A percentile compares a stretch with the other conserved stretches of the same genome.
These are phyloP conservation scores for Melolontha melolontha DNA, from an alignment of 2,888 invertebrate species.

Conservation along the genomic window DNA sequence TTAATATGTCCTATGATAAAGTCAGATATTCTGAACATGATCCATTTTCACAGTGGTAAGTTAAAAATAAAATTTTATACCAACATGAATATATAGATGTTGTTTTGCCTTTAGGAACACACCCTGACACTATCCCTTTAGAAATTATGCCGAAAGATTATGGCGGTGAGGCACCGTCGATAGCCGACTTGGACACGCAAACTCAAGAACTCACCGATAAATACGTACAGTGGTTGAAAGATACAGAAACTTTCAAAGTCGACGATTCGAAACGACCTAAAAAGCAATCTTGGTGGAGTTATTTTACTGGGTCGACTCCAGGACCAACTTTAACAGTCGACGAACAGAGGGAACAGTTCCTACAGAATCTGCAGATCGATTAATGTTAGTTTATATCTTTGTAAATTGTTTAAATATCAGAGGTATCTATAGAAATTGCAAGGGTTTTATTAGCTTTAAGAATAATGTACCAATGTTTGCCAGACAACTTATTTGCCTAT, in stretches of 20 bases:
- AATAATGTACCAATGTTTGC: too few relatives aligned
- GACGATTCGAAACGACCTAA: constrained; percentile 63
- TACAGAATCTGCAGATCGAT: constrained; percentile 63
- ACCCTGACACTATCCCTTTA: constrained; percentile 61
- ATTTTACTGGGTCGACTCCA: constrained; percentile 53
- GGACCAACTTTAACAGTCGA: constrained; percentile 40
- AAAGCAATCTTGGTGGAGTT: constrained; percentile 62
- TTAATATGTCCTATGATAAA: constrained; percentile 74
- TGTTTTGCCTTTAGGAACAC: constrained; percentile 52
- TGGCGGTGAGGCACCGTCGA: constrained; percentile 70
- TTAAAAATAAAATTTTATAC: constrained; percentile 9
- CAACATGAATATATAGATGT: too few relatives aligned
- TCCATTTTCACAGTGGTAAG: constrained; percentile 68
- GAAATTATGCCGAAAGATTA: constrained; percentile 69
- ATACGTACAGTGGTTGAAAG: constrained; percentile 73
- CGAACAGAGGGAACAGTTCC: constrained; percentile 48
- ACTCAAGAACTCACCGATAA: constrained; percentile 70
- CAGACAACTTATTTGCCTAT: too few relatives aligned
- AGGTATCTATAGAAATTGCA: too few relatives aligned
- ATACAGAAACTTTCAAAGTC: constrained; percentile 70
- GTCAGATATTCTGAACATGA: constrained; percentile 71
- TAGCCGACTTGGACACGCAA: constrained; percentile 71
- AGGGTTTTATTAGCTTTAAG: too few relatives aligned
- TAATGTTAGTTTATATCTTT: constrained; percentile 43
- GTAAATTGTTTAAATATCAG: background rate